Evolutionary conservation across 2,113 vertebrate species (phyloP), one percentile per base, ranked within the genome.

Genomic region (Prochilodus magdalenae): DNA sequence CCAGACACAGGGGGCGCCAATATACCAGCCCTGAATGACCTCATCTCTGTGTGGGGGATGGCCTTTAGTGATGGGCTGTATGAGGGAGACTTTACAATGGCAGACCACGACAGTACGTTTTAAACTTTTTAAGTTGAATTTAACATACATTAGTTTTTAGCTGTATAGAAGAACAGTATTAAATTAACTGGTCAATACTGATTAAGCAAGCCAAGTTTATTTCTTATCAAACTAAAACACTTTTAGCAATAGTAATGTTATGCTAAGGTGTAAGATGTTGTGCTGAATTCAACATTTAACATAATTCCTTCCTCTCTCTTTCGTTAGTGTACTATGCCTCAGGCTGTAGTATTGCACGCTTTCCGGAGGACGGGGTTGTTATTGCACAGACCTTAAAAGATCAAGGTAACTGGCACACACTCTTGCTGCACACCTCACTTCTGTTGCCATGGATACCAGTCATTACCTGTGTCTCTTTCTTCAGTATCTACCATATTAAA

Each of bases 1-100:
- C 98, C 98, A 0, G 98, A 99, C 89, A 99, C 98, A 2, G 98
- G 98, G 86, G 98, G 98, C 53, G 97, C 98, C 55, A 99, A 99
- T 24, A 88, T 99, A 57, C 98, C 98, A 22, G 98, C 98, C 27
- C 91, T 99, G 71, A 99, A 99, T 0, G 97, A 99, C 82, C 94
- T 99, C 70, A 95, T 99, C 62, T 98, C 98, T 0, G 95, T 99
- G 71, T 99, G 98, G 98, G 96, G 94, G 16, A 99, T 99, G 98
- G 98, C 95, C 5, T 99, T 99, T 84, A 97, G 98, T 1, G 98
- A 99, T 0, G 97, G 98, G 40, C 94, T 99, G 0, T 99, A 97
- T 0, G 98, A 99, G 91, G 98, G 98, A 0, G 98, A 99, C 88
- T 99, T 99, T 84, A 94, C 94, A 33, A 85, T 99, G 93, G 97